Evolutionary conservation across 2,797 vertebrate genomes (phyloP).

Genomic region (Dromococcyx pavoninus): DNA sequence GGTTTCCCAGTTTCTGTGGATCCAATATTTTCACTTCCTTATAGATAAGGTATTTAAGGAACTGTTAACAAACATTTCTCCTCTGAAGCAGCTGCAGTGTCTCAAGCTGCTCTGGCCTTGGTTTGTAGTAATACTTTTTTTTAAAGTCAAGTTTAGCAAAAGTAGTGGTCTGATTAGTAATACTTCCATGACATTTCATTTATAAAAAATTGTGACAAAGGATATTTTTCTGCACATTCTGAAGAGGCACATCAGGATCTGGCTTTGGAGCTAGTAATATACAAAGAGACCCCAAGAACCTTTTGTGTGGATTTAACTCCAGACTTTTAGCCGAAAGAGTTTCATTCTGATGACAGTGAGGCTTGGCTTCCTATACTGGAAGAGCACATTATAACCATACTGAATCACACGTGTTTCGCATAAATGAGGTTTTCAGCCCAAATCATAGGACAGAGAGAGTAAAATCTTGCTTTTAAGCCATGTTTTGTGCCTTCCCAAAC

Average conservation of each 20-base stretch:
- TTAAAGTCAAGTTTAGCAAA: background rate
- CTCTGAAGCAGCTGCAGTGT: constrained; percentile 13
- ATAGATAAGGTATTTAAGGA: background rate
- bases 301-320: background rate
- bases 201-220: background rate
- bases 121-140: background rate
- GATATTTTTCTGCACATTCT: background rate
- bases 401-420: background rate
- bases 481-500: background rate
- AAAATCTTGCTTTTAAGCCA: background rate
- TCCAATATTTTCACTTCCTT: background rate
- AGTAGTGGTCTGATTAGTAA: background rate
- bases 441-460: background rate
- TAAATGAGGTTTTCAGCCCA: background rate
- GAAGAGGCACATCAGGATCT: background rate
- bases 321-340: background rate
- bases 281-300: background rate
- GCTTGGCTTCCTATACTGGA: background rate
- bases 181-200: background rate
- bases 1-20: background rate
- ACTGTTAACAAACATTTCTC: background rate
- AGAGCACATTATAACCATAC: background rate
- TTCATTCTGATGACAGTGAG: background rate
- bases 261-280: background rate
- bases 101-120: background rate